Percentiles rank a stretch among this genome's conserved stretches.
Conservation (phyloP, 2,888 invertebrate species). For the Mythimna loreyi region DNA sequence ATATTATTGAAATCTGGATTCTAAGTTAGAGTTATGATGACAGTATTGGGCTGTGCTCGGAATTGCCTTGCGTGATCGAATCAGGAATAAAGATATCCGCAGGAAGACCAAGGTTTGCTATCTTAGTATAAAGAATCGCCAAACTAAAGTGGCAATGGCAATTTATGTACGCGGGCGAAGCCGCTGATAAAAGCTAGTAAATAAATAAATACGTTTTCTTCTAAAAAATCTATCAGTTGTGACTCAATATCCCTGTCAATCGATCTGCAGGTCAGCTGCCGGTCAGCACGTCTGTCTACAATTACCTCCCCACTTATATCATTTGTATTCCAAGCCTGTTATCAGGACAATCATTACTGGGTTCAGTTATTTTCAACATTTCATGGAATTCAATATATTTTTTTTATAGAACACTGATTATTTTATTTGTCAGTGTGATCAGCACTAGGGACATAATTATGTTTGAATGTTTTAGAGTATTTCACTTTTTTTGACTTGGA, state of each 20-base stretch:
- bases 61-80: too few species aligned
- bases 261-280: constrained; percentile 69
- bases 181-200: too few species aligned
- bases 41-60: too few species aligned
- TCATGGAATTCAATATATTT: constrained; percentile 26
- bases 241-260: constrained; percentile 60
- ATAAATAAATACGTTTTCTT: not conserved
- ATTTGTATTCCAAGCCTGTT: constrained; percentile 71
- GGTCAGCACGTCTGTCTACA: constrained; percentile 62
- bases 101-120: too few species aligned
- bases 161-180: too few species aligned
- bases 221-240: constrained; percentile 9
- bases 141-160: too few species aligned
- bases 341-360: constrained; percentile 67
- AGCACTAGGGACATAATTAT: not conserved
- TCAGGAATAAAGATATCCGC: too few species aligned
- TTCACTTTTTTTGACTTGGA: too few species aligned
- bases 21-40: too few species aligned
- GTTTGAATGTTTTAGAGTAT: not conserved
- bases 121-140: too few species aligned
- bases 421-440: constrained; percentile 8
- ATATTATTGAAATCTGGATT: too few species aligned
- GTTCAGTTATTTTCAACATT: constrained; percentile 60
- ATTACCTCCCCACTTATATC: constrained; percentile 67
- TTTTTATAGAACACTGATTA: constrained; percentile 24